Evolutionary conservation across 2,797 vertebrate genomes (phyloP).

Genomic region (Characodon lateralis): DNA sequence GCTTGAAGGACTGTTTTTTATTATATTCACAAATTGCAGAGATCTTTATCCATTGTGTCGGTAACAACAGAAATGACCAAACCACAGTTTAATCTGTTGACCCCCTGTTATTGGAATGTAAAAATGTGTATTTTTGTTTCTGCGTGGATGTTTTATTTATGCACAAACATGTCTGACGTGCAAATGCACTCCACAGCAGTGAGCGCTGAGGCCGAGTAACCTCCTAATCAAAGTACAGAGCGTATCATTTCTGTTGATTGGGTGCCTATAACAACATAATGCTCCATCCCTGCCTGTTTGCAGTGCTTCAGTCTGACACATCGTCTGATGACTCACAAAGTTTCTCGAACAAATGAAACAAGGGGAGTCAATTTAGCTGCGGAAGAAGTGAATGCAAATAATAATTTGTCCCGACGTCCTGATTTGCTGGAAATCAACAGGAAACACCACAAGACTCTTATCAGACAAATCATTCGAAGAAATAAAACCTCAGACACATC

Average conservation of each 20-base stretch:
- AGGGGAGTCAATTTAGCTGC: constrained; percentile 49
- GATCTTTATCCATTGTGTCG: too few species aligned
- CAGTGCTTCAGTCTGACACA: constrained; percentile 40
- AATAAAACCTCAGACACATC: constrained; percentile 28
- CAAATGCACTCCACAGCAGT: constrained; percentile 25
- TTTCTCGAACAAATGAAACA: constrained; percentile 35
- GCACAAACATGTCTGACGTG: constrained; percentile 26
- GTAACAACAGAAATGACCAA: neutral
- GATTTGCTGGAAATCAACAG: constrained; percentile 47
- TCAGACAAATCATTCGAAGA: constrained; percentile 25
- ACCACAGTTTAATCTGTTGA: constrained; percentile 14
- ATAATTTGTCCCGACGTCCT: constrained; percentile 41
- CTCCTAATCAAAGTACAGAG: constrained; percentile 54
- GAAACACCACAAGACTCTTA: constrained; percentile 37
- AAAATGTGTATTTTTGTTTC: constrained; percentile 12
- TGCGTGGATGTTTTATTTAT: constrained; percentile 25
- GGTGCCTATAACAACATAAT: constrained; percentile 58
- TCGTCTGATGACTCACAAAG: constrained; percentile 62
- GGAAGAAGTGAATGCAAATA: constrained; percentile 34
- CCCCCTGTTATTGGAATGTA: neutral
- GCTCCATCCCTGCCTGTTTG: constrained; percentile 47
- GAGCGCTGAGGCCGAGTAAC: constrained; percentile 38
- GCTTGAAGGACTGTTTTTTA: neutral
- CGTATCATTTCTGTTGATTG: constrained; percentile 63
- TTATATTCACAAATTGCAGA: neutral